Evolutionary conservation across 2,888 invertebrate genomes (phyloP).

Genomic region (Choristoneura rosaceana): DNA sequence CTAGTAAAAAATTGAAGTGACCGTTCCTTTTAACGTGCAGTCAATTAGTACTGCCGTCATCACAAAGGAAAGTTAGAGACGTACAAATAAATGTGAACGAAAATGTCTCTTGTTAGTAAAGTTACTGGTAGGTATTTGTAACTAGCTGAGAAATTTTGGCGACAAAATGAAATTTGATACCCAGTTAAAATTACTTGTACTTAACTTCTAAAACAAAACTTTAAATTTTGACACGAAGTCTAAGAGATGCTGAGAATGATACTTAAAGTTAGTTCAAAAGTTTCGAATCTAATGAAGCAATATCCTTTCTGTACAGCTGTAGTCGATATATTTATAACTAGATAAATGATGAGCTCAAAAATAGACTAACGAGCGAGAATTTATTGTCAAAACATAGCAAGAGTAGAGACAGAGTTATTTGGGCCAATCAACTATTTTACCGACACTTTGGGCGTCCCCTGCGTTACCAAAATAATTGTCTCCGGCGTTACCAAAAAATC

Average conservation of each 20-base stretch:
- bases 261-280: not conserved
- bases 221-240: not conserved
- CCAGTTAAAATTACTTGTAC: not conserved
- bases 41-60: not conserved
- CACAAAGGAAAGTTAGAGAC: not conserved
- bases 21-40: not conserved
- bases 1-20: too few relatives aligned
- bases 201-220: not conserved
- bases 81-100: not conserved
- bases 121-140: not conserved
- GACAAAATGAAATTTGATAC: not conserved
- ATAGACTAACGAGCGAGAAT: not conserved
- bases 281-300: not conserved
- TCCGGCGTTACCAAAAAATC: too few relatives aligned
- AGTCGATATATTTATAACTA: not conserved
- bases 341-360: not conserved
- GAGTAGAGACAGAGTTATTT: too few relatives aligned
- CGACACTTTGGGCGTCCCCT: too few relatives aligned
- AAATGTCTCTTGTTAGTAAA: not conserved
- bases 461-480: too few relatives aligned
- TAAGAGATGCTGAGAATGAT: not conserved
- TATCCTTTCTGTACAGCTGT: not conserved
- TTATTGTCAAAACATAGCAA: too few relatives aligned
- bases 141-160: not conserved
- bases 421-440: too few relatives aligned